Percentiles rank a stretch among this genome's conserved stretches.
Evolutionary conservation across 2,113 vertebrate genomes (phyloP).

Genomic region (Leucoraja erinaceus): DNA sequence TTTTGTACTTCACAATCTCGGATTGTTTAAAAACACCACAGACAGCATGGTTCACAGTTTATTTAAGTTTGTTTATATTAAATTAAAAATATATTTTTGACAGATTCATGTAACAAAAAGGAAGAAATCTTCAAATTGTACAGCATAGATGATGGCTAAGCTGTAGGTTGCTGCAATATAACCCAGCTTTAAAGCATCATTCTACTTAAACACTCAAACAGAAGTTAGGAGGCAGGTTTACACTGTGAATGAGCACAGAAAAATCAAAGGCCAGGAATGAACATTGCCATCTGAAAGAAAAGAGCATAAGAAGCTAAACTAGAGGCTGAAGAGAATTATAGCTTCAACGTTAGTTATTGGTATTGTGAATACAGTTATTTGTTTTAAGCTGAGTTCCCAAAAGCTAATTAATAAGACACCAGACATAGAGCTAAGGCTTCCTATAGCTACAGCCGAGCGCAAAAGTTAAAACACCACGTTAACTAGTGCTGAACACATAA

Average conservation of each 20-base stretch:
- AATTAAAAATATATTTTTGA: conserved; percentile 99
- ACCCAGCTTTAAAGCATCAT: conserved; percentile 38
- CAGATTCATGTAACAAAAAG: conserved; percentile 99
- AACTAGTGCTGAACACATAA: conserved; percentile 65
- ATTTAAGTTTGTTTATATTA: conserved; percentile 99
- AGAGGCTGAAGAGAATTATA: conserved; percentile 40
- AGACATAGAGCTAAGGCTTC: conserved; percentile 60
- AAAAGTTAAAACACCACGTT: conserved; percentile 71
- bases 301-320: conserved; percentile 39
- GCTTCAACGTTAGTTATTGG: conserved; percentile 55
- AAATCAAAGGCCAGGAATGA: conserved; percentile 43
- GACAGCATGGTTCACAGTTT: conserved; percentile 55
- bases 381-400: conserved; percentile 58
- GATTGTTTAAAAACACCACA: conserved; percentile 16
- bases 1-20: neutral
- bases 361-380: conserved; percentile 55
- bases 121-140: conserved; percentile 88
- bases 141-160: conserved; percentile 60
- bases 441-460: conserved; percentile 72
- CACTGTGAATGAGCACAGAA: conserved; percentile 43
- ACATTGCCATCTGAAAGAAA: conserved; percentile 18
- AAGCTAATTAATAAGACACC: conserved; percentile 56
- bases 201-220: conserved; percentile 52
- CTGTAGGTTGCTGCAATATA: conserved; percentile 25
- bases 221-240: conserved; percentile 45